These are phyloP conservation scores for Bambusicola thoracicus DNA, from an alignment of 2,113 vertebrate genomes.

Conservation along the genomic window DNA sequence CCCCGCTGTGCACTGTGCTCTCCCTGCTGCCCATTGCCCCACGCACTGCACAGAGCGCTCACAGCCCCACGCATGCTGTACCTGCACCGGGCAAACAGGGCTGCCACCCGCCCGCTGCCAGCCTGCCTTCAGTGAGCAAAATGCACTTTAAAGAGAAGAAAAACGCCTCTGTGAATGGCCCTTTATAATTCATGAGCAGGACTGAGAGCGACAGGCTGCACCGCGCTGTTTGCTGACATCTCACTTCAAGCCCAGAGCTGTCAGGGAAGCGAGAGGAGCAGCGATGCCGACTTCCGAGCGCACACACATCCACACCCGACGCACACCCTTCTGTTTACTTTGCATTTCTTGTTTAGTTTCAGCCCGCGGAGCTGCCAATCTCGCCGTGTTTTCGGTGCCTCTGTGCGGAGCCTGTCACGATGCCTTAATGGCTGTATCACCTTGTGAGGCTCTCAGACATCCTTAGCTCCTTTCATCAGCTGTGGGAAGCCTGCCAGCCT, in stretches of 20 bases:
- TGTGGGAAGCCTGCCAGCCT: conserved; percentile 50
- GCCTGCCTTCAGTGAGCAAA: background rate
- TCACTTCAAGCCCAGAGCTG: conserved; percentile 15
- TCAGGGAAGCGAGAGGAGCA: background rate
- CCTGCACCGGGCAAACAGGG: background rate
- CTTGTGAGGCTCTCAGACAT: conserved; percentile 50
- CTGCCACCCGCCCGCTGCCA: rapidly evolving
- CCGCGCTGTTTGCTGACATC: conserved; percentile 30
- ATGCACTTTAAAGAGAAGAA: background rate
- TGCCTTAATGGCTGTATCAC: conserved; percentile 60
- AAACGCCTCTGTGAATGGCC: background rate
- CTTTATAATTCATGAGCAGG: background rate
- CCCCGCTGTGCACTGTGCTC: too few relatives aligned
- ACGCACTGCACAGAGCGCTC: background rate
- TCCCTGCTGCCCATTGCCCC: too few relatives aligned
- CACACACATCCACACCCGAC: background rate
- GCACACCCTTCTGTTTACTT: background rate
- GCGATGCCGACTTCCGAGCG: background rate
- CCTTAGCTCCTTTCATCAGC: conserved; percentile 52
- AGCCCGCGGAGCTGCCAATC: conserved; percentile 54
- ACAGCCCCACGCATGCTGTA: background rate
- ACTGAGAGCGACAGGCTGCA: rapidly evolving
- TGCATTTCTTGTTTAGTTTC: background rate
- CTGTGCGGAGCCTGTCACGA: background rate
- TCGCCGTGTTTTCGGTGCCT: background rate